A percentile compares a stretch with the other conserved stretches of the same genome.
Evolutionary conservation across 2,113 vertebrate species (phyloP).

Genomic region (Petrocephalus zakoni): DNA sequence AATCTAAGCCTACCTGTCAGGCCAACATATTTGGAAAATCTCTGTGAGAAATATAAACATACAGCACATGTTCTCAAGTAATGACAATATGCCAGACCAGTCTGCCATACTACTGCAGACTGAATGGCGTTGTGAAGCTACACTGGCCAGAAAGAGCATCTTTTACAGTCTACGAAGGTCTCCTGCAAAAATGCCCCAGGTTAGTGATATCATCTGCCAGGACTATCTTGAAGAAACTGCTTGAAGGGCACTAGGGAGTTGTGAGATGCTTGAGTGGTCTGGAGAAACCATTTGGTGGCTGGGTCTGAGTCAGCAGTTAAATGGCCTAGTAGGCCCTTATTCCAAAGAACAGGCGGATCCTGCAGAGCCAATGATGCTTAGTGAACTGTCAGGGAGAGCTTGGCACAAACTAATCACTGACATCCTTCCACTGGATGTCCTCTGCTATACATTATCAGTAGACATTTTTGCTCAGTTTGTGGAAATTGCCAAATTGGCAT

Average conservation of each 20-base stretch:
- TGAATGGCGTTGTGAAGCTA: background rate
- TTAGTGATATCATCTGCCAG: background rate
- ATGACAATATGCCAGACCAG: constrained; percentile 3
- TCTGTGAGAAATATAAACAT: background rate
- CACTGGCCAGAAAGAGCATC: background rate
- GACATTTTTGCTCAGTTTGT: background rate
- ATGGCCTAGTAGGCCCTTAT: background rate
- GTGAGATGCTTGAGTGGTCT: background rate
- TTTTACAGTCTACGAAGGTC: background rate
- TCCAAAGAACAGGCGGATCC: background rate
- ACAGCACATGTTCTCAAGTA: background rate
- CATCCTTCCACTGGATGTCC: background rate
- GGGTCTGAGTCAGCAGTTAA: constrained; percentile 7
- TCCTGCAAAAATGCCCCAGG: constrained; percentile 12
- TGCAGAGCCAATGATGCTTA: background rate
- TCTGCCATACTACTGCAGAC: background rate
- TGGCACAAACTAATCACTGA: background rate
- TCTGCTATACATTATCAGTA: background rate
- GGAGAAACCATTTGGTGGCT: constrained; percentile 16
- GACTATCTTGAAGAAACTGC: background rate
- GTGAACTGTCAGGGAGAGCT: background rate
- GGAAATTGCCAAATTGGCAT: background rate
- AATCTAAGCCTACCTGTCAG: background rate
- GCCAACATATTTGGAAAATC: background rate
- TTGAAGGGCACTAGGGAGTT: background rate